These are phyloP conservation scores for Boulengeromyrus knoepffleri DNA, from an alignment of 2,113 vertebrate species.

Conservation along the genomic window DNA sequence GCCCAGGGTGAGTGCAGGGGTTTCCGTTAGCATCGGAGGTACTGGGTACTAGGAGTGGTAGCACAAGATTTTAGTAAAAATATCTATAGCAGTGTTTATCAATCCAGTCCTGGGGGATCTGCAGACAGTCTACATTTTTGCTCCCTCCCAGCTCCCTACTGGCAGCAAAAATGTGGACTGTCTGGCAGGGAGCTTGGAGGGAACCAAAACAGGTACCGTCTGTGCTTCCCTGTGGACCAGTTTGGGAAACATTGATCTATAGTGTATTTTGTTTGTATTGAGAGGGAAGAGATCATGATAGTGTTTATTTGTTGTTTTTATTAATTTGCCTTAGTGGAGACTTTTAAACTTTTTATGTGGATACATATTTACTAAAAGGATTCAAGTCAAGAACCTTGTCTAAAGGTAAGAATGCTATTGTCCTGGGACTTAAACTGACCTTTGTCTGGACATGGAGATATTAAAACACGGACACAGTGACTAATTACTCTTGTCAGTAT, in stretches of 20 bases:
- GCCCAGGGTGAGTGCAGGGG: slow-evolving; percentile 77
- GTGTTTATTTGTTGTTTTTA: not conserved
- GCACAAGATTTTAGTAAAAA: not conserved
- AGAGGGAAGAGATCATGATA: not conserved
- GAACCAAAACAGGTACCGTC: not conserved
- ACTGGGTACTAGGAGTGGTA: not conserved
- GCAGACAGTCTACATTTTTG: not conserved
- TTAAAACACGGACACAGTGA: slow-evolving; percentile 2
- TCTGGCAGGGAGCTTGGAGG: not conserved
- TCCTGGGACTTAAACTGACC: not conserved
- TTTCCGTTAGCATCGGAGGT: not conserved
- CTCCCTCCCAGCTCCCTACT: not conserved
- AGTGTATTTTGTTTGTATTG: not conserved
- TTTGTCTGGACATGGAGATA: not conserved
- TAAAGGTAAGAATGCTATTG: not conserved
- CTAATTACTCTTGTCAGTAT: not conserved
- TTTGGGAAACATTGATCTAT: not conserved
- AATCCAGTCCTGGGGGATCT: not conserved
- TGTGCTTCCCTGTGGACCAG: not conserved
- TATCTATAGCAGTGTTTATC: not conserved
- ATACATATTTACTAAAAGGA: not conserved
- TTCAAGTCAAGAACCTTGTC: not conserved
- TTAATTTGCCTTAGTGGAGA: not conserved
- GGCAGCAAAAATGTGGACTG: not conserved
- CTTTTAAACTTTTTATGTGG: not conserved